Evolutionary conservation across 1,140 invertebrate genomes (phyloP).

Genomic region (Papilio polyxenes): DNA sequence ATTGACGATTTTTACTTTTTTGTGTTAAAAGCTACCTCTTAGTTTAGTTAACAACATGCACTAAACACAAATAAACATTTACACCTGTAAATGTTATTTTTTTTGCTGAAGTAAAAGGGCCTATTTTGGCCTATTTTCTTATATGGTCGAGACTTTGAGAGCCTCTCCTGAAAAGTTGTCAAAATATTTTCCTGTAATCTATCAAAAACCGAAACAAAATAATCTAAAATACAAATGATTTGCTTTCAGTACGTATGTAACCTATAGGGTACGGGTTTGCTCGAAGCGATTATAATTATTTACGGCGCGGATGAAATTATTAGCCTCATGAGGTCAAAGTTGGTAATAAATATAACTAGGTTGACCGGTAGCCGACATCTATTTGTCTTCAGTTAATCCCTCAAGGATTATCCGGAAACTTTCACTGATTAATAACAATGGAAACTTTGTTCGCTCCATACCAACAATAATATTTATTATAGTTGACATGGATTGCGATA

Average conservation of each 20-base stretch:
- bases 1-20: no score
- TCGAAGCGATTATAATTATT: conserved; percentile 4
- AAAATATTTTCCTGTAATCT: no score
- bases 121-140: no score
- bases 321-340: conserved; percentile 14
- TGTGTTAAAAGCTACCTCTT: no score
- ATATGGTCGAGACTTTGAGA: no score
- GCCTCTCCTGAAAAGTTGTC: no score
- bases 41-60: no score
- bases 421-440: conserved; percentile 22
- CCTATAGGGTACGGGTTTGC: neutral
- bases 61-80: no score
- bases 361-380: conserved; percentile 15
- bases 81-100: no score
- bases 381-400: conserved; percentile 24
- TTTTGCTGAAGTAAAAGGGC: no score
- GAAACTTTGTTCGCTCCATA: neutral
- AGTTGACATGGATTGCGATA: neutral
- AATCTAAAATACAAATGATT: neutral
- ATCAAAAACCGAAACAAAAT: no score
- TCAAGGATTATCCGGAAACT: conserved; percentile 27
- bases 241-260: neutral
- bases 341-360: conserved; percentile 14
- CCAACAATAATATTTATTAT: conserved; percentile 16
- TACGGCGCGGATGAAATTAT: neutral